Evolutionary conservation across 2,888 invertebrate genomes (phyloP).

Genomic region (Drosophila basisetae): DNA sequence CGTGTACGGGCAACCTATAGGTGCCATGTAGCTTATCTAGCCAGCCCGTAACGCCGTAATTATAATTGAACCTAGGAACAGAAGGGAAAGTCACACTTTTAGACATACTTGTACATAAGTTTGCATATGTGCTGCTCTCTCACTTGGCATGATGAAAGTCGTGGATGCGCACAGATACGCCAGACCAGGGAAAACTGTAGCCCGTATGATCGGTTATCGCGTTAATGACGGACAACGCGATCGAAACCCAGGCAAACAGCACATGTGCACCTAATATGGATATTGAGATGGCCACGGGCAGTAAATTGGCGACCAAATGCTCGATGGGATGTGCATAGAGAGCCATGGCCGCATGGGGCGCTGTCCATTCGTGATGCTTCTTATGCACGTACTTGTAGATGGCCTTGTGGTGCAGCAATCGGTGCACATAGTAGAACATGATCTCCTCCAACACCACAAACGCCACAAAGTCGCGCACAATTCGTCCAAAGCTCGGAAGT

Average conservation of each 20-base stretch:
- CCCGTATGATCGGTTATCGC: slow-evolving; percentile 93
- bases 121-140: background rate
- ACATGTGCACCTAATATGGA: slow-evolving; percentile 90
- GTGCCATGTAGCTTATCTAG: slow-evolving; percentile 93
- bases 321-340: slow-evolving; percentile 92
- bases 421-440: slow-evolving; percentile 93
- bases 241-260: slow-evolving; percentile 91
- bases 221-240: slow-evolving; percentile 89
- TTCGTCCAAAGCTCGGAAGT: slow-evolving; percentile 91
- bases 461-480: slow-evolving; percentile 88
- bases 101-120: background rate
- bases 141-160: slow-evolving; percentile 94
- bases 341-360: slow-evolving; percentile 92
- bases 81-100: slow-evolving; percentile 1
- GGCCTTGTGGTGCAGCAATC: slow-evolving; percentile 90
- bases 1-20: slow-evolving; percentile 86
- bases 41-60: slow-evolving; percentile 93
- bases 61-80: slow-evolving; percentile 90
- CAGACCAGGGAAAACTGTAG: slow-evolving; percentile 91
- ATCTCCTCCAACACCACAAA: slow-evolving; percentile 91
- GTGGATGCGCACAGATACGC: slow-evolving; percentile 93
- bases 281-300: slow-evolving; percentile 90
- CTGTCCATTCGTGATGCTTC: slow-evolving; percentile 94
- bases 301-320: slow-evolving; percentile 90
- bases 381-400: slow-evolving; percentile 93